Conservation (phyloP, 1,140 invertebrate species). For the Calephelis nemesis region DNA sequence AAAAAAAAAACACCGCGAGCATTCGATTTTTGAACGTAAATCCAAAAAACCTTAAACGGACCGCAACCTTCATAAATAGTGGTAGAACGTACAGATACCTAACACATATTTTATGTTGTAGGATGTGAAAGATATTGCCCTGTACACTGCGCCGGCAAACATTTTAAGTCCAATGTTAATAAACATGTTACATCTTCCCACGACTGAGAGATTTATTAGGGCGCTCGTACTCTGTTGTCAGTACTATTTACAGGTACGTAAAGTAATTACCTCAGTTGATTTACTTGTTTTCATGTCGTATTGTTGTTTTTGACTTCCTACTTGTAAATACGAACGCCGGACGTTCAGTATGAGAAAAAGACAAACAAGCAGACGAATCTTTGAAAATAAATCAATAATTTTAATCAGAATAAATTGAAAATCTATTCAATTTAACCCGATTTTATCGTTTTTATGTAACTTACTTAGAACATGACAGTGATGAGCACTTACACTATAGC, state of each 20-base stretch:
- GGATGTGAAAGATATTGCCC: constrained; percentile 82
- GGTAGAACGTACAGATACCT: not conserved
- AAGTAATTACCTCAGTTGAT: constrained; percentile 18
- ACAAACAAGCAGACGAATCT: too few relatives aligned
- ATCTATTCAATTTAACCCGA: too few relatives aligned
- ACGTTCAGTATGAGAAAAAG: too few relatives aligned
- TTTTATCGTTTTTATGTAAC: too few relatives aligned
- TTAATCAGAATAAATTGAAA: too few relatives aligned
- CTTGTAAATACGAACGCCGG: too few relatives aligned
- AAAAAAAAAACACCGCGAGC: not conserved
- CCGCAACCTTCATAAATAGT: constrained; percentile 4
- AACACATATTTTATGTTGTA: constrained; percentile 29
- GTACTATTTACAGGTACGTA: constrained; percentile 79
- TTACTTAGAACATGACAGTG: too few relatives aligned
- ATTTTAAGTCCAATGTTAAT: constrained; percentile 80
- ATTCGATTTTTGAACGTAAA: too few relatives aligned
- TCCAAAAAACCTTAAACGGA: not conserved
- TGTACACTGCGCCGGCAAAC: constrained; percentile 79
- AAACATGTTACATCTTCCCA: constrained; percentile 79
- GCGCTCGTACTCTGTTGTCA: constrained; percentile 82
- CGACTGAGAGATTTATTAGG: constrained; percentile 82
- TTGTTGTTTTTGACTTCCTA: not conserved
- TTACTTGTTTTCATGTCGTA: not conserved
- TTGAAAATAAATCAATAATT: too few relatives aligned
- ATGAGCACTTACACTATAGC: too few relatives aligned